These are phyloP conservation scores for Telmatochromis bifrenatus DNA, from an alignment of 2,113 vertebrate species.

Conservation along the genomic window DNA sequence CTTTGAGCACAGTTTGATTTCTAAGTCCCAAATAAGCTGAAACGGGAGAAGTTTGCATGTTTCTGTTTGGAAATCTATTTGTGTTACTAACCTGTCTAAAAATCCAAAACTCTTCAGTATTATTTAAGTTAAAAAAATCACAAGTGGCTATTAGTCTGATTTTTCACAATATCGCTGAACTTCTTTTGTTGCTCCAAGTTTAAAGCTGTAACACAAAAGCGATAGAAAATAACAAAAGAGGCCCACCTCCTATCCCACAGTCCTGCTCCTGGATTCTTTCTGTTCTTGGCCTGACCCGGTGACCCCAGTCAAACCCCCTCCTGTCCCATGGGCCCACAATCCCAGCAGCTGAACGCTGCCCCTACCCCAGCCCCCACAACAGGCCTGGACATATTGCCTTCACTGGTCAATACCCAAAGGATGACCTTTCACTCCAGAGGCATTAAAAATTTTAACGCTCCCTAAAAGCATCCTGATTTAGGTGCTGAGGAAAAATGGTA, in stretches of 20 bases:
- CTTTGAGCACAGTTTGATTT: background rate
- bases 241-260: slow-evolving; percentile 52
- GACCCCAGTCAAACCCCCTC: slow-evolving; percentile 66
- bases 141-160: background rate
- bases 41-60: background rate
- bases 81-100: background rate
- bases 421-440: slow-evolving; percentile 53
- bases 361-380: slow-evolving; percentile 37
- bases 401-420: slow-evolving; percentile 59
- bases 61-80: background rate
- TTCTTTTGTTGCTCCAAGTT: slow-evolving; percentile 22
- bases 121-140: background rate
- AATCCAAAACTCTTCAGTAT: background rate
- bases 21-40: background rate
- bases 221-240: slow-evolving; percentile 47
- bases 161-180: background rate
- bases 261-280: slow-evolving; percentile 72
- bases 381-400: slow-evolving; percentile 37
- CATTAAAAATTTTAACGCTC: slow-evolving; percentile 51
- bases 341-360: slow-evolving; percentile 67
- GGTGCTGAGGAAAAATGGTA: background rate
- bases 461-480: slow-evolving; percentile 41
- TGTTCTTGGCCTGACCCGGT: slow-evolving; percentile 75
- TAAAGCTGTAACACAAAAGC: slow-evolving; percentile 29
- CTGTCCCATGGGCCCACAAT: slow-evolving; percentile 62